Conservation (phyloP, 2,888 invertebrate genomes). For the Smittia sp. region DNA sequence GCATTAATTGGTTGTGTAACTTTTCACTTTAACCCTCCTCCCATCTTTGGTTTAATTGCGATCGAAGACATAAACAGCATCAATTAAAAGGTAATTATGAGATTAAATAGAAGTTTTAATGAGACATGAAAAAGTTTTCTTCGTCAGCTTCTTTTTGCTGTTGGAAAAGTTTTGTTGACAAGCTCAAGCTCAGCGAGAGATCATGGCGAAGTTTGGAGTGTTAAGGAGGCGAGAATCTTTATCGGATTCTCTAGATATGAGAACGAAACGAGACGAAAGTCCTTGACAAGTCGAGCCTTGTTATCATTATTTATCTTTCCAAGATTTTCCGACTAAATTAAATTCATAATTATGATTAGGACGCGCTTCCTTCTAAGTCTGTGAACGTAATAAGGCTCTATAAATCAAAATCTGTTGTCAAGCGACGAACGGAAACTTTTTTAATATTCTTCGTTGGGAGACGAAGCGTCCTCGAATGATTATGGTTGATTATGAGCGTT, state of each 20-base stretch:
- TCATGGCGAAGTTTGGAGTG: no score
- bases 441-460: neutral
- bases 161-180: no score
- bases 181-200: no score
- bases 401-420: neutral
- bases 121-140: constrained; percentile 23
- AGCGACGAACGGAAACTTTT: neutral
- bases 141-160: neutral
- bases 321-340: neutral
- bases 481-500: neutral
- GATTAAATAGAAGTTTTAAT: constrained; percentile 13
- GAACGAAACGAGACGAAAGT: no score
- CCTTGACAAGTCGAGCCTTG: neutral
- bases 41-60: constrained; percentile 2
- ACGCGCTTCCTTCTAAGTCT: neutral
- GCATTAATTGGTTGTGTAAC: neutral
- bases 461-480: neutral
- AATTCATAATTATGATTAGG: neutral
- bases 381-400: neutral
- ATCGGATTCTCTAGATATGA: no score
- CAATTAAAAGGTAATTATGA: constrained; percentile 38
- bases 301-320: neutral
- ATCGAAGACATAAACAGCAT: constrained; percentile 24
- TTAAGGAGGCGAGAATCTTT: no score
- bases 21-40: neutral